These are phyloP conservation scores for Muscina levida DNA, from an alignment of 2,888 invertebrate species.

Conservation along the genomic window DNA sequence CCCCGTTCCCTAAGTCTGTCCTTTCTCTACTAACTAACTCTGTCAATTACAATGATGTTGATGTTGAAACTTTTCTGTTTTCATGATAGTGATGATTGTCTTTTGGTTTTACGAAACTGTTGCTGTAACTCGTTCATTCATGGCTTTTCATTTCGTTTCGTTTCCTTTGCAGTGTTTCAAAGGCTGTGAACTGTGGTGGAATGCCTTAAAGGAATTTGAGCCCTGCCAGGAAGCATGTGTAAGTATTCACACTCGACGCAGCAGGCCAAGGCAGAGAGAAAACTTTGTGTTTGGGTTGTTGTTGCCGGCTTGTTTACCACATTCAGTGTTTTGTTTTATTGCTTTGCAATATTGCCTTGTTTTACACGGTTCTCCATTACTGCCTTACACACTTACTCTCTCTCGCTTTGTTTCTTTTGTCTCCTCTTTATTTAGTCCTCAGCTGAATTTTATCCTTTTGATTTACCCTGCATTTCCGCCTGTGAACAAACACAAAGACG, in stretches of 20 bases:
- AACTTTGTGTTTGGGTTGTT: too few species aligned
- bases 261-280: neutral
- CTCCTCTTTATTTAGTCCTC: constrained; percentile 68
- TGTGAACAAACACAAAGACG: constrained; percentile 75
- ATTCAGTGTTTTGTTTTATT: neutral
- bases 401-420: constrained; percentile 24
- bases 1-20: neutral
- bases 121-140: constrained; percentile 23
- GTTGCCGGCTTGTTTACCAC: neutral
- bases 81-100: neutral
- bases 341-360: neutral
- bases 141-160: constrained; percentile 46
- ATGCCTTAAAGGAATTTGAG: constrained; percentile 84
- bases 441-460: constrained; percentile 73
- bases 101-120: too few species aligned
- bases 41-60: neutral
- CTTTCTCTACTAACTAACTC: constrained; percentile 35
- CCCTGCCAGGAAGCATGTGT: constrained; percentile 91
- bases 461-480: constrained; percentile 76
- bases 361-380: constrained; percentile 8
- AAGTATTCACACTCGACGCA: constrained; percentile 81
- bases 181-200: constrained; percentile 90
- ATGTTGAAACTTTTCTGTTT: constrained; percentile 9
- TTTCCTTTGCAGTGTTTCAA: constrained; percentile 84
- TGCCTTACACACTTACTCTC: too few species aligned